Evolutionary conservation across 2,888 invertebrate genomes (phyloP), one percentile per base, ranked within the genome.

Genomic region (Mactromeris polynyma): DNA sequence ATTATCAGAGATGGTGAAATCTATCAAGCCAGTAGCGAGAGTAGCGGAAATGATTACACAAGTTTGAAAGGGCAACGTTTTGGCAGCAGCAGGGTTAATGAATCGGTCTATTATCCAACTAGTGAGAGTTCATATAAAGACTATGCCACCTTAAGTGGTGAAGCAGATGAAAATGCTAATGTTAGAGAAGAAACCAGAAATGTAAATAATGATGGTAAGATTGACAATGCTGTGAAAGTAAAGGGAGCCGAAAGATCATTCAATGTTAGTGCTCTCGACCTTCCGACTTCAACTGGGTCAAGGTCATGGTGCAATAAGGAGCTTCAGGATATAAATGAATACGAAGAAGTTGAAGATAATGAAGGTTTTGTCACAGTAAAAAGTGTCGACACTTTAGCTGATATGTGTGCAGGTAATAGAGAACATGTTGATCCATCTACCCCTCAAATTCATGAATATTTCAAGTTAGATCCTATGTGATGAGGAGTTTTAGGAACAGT

Each of bases 31-130:
- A 84, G 84, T 38, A 84, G 84, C 38, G 84, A 84, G 31, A 84
- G 84, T 33, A 84, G 84, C 36, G 46, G 46, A 36, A 84, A 84
- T 54, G 84, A 84, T 33, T 84, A 84, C 33, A 84, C 84, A n/a
- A 84, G 84, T 78, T 36, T 84, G 26, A 84, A 78, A 78, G 84
- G 84, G 2, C 84, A 84, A 21, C 51, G 84, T 11, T 84, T 84
- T 33, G 33, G 54, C 36, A 77, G 84, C n/a, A 54, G 54, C 78
- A 33, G 84, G 26, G 31, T 21, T 2, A 84, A 84, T 36, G 84
- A 84, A 0, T 21, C 33, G 1, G 46, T 84, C 6, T 84, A 84
- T 69, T 84, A 84, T 33, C 84, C 84, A 11, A 51, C 77, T 36
- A 84, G 84, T 31, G 84, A 84, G 31, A 36, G 78, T 36, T 84